Conservation (phyloP, 2,797 vertebrate genomes). For the Margarornis squamiger region DNA sequence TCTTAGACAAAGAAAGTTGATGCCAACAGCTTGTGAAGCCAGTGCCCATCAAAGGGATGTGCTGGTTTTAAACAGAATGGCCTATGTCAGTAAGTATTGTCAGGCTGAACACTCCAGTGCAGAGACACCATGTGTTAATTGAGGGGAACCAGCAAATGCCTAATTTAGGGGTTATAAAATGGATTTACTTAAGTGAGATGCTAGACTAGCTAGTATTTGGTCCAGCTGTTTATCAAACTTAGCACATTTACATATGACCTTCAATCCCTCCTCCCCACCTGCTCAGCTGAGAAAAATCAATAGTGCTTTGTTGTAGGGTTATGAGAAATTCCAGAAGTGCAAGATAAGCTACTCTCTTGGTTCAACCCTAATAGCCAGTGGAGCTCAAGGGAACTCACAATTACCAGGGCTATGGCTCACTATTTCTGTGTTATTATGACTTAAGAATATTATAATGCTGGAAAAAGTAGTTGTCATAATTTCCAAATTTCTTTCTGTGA, state of each 20-base stretch:
- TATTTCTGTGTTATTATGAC: background rate
- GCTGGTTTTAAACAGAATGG: background rate
- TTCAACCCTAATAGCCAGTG: slow-evolving; percentile 8
- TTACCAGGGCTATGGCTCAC: background rate
- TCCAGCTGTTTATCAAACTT: slow-evolving; percentile 10
- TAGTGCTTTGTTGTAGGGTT: slow-evolving; percentile 55
- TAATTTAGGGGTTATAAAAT: background rate
- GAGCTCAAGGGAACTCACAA: slow-evolving; percentile 40
- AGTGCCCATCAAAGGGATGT: background rate
- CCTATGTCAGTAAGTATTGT: background rate
- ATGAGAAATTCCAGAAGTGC: slow-evolving; percentile 67
- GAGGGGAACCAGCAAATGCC: background rate
- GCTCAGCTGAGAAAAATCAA: slow-evolving; percentile 45
- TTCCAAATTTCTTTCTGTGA: background rate
- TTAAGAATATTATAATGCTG: background rate
- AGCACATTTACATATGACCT: slow-evolving; percentile 46
- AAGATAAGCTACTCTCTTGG: slow-evolving; percentile 29
- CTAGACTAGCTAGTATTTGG: background rate
- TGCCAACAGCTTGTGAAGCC: background rate
- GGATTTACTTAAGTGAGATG: background rate
- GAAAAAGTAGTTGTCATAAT: background rate
- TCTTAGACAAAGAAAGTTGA: background rate
- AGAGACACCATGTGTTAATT: background rate
- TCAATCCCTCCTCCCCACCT: background rate
- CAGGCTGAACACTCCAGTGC: background rate